Evolutionary conservation across 2,888 invertebrate species (phyloP).

Genomic region (Watsonalla cultraria): DNA sequence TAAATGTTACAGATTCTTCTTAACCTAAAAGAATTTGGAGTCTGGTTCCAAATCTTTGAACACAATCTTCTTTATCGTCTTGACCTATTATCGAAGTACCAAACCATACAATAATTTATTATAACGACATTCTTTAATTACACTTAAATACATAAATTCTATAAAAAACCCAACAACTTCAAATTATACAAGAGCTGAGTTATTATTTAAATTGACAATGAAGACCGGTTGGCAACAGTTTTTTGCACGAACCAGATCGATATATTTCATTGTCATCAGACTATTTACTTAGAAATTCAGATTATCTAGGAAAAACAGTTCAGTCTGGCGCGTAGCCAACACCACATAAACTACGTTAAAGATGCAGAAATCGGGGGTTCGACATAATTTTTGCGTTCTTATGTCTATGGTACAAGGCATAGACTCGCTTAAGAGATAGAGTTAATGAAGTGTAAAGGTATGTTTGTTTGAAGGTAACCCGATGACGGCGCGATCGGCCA

Average conservation of each 20-base stretch:
- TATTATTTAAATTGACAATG: neutral
- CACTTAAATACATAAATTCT: too few species aligned
- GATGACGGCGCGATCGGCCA: constrained; percentile 50
- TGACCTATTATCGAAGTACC: too few species aligned
- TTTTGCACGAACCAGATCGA: constrained; percentile 9
- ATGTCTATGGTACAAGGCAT: neutral
- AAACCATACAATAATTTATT: too few species aligned
- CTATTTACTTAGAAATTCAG: constrained; percentile 21
- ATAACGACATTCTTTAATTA: too few species aligned
- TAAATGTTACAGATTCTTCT: too few species aligned
- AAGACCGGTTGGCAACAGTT: neutral
- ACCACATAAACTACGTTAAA: constrained; percentile 7
- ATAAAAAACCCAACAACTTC: neutral
- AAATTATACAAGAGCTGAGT: neutral
- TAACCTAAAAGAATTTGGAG: too few species aligned
- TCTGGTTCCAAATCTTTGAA: too few species aligned
- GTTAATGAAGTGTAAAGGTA: constrained; percentile 9
- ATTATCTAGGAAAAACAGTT: constrained; percentile 46
- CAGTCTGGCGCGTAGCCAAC: constrained; percentile 37
- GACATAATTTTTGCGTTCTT: neutral
- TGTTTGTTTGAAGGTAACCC: constrained; percentile 39
- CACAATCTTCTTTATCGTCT: too few species aligned
- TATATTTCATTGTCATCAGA: constrained; percentile 32
- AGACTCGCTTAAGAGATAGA: neutral
- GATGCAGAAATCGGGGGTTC: neutral